These are phyloP conservation scores for Pampusana beccarii DNA, from an alignment of 2,113 vertebrate genomes.

Conservation along the genomic window DNA sequence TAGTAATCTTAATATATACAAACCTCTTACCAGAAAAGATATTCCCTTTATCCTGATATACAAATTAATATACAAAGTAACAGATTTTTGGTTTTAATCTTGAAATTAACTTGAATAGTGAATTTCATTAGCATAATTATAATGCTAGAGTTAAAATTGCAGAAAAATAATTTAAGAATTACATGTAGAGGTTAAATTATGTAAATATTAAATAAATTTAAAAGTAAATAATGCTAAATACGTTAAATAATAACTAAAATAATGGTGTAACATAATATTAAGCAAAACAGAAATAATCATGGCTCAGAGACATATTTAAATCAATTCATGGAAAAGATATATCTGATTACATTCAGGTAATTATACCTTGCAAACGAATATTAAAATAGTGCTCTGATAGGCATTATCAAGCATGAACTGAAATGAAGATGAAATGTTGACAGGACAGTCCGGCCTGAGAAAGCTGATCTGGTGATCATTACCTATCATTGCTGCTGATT, in stretches of 20 bases:
- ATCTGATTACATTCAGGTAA: neutral
- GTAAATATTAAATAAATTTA: neutral
- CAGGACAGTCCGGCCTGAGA: neutral
- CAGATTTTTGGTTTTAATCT: neutral
- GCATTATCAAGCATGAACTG: neutral
- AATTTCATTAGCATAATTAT: neutral
- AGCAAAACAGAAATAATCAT: neutral
- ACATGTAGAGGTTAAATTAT: neutral
- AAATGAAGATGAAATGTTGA: neutral
- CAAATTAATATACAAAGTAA: neutral
- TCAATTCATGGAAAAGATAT: neutral
- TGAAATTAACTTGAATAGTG: neutral
- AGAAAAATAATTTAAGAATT: neutral
- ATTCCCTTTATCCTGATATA: neutral
- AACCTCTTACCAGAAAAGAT: neutral
- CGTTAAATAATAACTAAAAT: neutral
- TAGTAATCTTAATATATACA: neutral
- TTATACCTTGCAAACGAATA: neutral
- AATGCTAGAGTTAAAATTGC: neutral
- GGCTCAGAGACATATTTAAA: neutral
- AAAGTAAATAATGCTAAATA: neutral
- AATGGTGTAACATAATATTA: neutral
- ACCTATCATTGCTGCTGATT: neutral
- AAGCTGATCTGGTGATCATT: neutral
- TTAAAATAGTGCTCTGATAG: neutral